These are phyloP conservation scores for Oligia latruncula DNA, from an alignment of 2,888 invertebrate genomes.

Conservation along the genomic window DNA sequence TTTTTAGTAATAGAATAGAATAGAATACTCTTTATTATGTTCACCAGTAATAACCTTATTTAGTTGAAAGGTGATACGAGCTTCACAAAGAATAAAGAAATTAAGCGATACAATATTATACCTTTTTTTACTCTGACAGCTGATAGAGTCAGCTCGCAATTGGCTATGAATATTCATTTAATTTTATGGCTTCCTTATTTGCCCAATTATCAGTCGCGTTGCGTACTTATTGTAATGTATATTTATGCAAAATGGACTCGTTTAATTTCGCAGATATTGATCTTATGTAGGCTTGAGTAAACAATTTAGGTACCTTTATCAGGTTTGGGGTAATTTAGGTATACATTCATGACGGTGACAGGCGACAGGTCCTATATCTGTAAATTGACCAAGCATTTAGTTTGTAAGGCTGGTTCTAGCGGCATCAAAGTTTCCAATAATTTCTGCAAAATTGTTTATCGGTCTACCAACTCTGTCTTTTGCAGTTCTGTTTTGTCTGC, in stretches of 20 bases:
- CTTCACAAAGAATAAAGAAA: constrained; percentile 18
- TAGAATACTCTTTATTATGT: too few species aligned
- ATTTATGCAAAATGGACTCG: constrained; percentile 56
- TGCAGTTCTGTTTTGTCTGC: background rate
- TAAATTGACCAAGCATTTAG: background rate
- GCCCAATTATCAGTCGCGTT: constrained; percentile 68
- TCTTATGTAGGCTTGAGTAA: constrained; percentile 41
- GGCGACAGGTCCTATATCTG: background rate
- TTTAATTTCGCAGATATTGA: constrained; percentile 44
- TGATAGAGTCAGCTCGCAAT: constrained; percentile 37
- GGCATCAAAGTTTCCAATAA: background rate
- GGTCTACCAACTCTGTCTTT: background rate
- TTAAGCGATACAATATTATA: constrained; percentile 1
- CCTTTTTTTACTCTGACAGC: constrained; percentile 18
- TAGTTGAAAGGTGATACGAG: background rate
- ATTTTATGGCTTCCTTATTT: constrained; percentile 72
- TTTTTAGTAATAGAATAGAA: constrained; percentile 1
- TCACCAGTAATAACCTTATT: background rate
- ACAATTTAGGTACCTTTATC: constrained; percentile 23
- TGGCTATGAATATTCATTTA: constrained; percentile 65
- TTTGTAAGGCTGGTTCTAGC: background rate
- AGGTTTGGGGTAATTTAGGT: background rate
- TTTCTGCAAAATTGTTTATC: background rate
- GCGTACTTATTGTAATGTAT: constrained; percentile 53
- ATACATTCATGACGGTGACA: background rate